Evolutionary conservation across 2,797 vertebrate genomes (phyloP), one percentile per base, ranked within the genome.

Genomic region (Enteromius anoplus): DNA sequence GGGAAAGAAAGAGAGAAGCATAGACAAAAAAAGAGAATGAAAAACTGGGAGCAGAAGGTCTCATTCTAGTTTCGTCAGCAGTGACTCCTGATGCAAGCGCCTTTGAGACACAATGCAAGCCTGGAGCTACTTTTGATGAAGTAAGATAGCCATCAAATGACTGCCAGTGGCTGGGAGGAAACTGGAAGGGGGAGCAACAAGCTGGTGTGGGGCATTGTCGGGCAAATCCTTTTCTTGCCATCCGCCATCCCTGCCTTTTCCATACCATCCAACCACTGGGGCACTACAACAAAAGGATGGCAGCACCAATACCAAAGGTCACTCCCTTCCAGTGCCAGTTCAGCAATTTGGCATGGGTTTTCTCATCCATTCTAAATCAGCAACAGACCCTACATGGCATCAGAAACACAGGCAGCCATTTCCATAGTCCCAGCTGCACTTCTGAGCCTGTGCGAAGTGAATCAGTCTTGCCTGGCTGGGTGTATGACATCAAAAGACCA

Each of bases 291-390:
- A 94, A 91, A 93, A 89, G 83, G 79, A 87, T 69, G 87, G 82
- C 85, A 81, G 81, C 87, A 76, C 89, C 86, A 88, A 85, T 42
- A 84, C 87, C 90, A 90, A 90, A 93, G 92, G 90, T 93, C 88
- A 93, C 92, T 93, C 92, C 87, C 88, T 87, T 85, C 84, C 75
- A 83, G 85, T 88, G 78, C 89, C 87, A 86, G 87, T 88, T 87
- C 68, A 89, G 84, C 87, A 89, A 88, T 91, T 92, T 90, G 91
- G 91, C 91, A 89, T 87, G 79, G 84, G 85, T 88, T 91, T 89
- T 86, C 90, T 88, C 89, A 93, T 92, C 89, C 89, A 83, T 87
- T 89, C 91, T 91, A 86, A 91, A 89, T 92, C 85, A 85, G 87
- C 80, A 85, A 89, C 88, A 89, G 91, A 91, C 89, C 84, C 88